These are phyloP conservation scores for Balearica regulorum DNA, from an alignment of 2,797 vertebrate species.

Conservation along the genomic window DNA sequence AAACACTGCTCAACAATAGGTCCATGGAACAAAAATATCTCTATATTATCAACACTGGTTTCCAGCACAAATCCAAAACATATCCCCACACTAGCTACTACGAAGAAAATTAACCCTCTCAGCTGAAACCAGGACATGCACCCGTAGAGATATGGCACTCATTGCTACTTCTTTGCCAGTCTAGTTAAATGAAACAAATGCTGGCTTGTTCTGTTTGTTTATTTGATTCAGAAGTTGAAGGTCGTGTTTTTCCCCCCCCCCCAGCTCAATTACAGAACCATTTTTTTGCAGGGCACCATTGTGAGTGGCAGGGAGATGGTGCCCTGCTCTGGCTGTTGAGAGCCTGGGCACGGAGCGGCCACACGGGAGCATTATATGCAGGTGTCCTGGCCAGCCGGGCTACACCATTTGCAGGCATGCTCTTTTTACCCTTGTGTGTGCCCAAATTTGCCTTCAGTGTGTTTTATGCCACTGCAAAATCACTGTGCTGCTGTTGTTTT, in stretches of 20 bases:
- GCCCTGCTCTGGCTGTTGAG: neutral
- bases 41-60: no score
- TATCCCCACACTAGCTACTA: no score
- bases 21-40: no score
- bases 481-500: neutral
- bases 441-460: neutral
- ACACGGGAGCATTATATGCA: fast-evolving
- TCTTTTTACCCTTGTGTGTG: neutral
- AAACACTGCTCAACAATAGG: no score
- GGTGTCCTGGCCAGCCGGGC: neutral
- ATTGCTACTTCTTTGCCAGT: neutral
- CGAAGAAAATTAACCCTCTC: no score
- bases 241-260: neutral
- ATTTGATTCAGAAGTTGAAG: neutral
- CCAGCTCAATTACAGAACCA: neutral
- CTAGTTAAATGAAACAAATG: neutral
- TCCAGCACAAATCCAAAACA: no score
- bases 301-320: neutral
- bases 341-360: fast-evolving
- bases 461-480: neutral
- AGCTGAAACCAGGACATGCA: no score
- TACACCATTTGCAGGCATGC: neutral
- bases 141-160: neutral
- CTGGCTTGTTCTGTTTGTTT: neutral
- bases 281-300: neutral